Evolutionary conservation across 1,140 invertebrate genomes (phyloP), one percentile per base, ranked within the genome.

Genomic region (Condylostylus longicornis): DNA sequence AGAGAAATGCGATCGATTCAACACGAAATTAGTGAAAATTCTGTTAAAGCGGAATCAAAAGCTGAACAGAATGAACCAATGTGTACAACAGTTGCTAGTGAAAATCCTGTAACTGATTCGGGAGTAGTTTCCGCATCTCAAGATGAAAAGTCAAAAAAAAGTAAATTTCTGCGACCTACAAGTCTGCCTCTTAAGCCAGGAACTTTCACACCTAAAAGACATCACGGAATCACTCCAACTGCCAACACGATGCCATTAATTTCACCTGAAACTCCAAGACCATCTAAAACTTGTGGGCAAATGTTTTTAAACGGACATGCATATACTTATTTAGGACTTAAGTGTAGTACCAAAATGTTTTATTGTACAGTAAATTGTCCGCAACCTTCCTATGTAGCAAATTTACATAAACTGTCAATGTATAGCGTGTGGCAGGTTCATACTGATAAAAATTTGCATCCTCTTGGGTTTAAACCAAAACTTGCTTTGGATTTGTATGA

Each of bases 391-490:
- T 96, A 94, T 57, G 87, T 95, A 25, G 77, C 74, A 1, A 81
- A 88, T 53, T 82, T 90, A 58, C 79, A 85, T 43, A 86, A 82
- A 48, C 64, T 96, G 25, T 95, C 90, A 12, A 98, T 98, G 91
- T 98, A 98, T 53, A 94, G 88, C 8, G 93, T 96, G 56, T 98
- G 93, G 93, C 79, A 86, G 63, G 70, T 79, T 51, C 73, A 75
- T 54, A 72, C 74, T 47, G 77, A 79, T 51, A 65, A 74, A 37
- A 71, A 74, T 45, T 74, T 77, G 33, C 77, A 82, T 61, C 72
- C 74, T 8, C 57, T 74, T 21, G 79, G 80, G 32, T 65, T 88
- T 47, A 71, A 72, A 29, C 72, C 80, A 9, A 69, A 67, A 40
- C 65, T 69, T 58, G 67, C 75, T 31, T 72, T 82, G 65, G 64